Base-by-base conservation (phyloP, 2,113 vertebrate genomes). In the Mobula birostris region DNA sequence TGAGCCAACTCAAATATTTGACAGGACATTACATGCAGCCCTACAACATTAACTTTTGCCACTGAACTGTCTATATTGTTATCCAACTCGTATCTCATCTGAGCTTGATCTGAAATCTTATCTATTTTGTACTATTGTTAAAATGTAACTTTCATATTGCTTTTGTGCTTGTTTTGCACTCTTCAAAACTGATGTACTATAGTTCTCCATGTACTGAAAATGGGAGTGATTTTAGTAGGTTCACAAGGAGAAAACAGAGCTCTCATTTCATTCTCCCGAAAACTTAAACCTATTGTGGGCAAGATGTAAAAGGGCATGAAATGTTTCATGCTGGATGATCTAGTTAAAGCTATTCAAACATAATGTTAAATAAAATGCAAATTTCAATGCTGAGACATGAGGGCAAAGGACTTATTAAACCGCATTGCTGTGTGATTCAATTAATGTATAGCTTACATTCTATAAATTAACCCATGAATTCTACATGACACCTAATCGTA, bases 1-100 rank as follows among this genome's bases (percentile, higher is more conserved):
- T 58, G 83, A 87, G 83, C 83, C 83, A 87, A 61, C 83, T 87
- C 83, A 87, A 61, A 87, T 87, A 87, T 87, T 87, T 87, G 83
- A 87, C 88, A 91, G 88, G 88, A 68, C 32, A 91, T 70, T 91
- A 68, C n/a, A 87, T 11, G 40, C 56, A 87, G 48, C 56, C 66
- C 63, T 19, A 32, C 14, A 90, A 90, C 68, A 90, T 90, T 68
- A 90, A 36, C n/a, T 90, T 32, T 66, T 91, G 63, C 66, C 88
- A 9, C 19, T 63, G 87, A 90, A n/a, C 63, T 61, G 63, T 68
- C 87, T 68, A n/a, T 40, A 91, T 63, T 32, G n/a, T 36, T 70
- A 70, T 70, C 32, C 27, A 68, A 7, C 27, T 27, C 24, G 56
- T 27, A 56, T 17, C 63, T 70, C 63, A 91, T 66, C 29, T 21